Percentiles rank a stretch among this genome's conserved stretches.
phyloP scores from a whole-genome alignment of 1,140 invertebrate species.

The Drosophila lacertosa region DNA sequence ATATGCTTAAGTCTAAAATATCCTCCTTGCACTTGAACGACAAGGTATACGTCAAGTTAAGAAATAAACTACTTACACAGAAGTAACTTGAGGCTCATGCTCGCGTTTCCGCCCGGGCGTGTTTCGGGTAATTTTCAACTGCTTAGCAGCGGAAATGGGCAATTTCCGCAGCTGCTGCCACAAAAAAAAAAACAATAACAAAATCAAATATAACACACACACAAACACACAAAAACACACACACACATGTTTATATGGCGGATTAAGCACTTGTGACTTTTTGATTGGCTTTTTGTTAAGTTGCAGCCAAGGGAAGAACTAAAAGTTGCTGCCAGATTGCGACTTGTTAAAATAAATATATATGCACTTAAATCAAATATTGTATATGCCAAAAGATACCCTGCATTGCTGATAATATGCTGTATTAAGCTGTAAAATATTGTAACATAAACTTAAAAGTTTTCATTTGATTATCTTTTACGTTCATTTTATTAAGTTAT shows the following conservation, averaged over 20 bases:
- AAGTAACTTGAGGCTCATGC: constrained; percentile 52
- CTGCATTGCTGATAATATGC: too few relatives aligned
- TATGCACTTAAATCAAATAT: too few relatives aligned
- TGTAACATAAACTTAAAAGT: too few relatives aligned
- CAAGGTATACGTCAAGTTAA: background rate
- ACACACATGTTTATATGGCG: constrained; percentile 1
- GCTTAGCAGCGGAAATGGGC: constrained; percentile 61
- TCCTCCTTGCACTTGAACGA: background rate
- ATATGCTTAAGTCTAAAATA: background rate
- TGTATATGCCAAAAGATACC: too few relatives aligned
- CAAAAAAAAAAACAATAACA: constrained; percentile 11
- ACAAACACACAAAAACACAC: background rate
- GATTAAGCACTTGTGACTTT: constrained; percentile 15
- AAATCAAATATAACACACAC: constrained; percentile 12
- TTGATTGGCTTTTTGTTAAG: constrained; percentile 35
- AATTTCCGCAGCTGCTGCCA: constrained; percentile 57
- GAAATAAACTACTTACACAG: constrained; percentile 27
- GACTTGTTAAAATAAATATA: background rate
- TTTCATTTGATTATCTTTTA: too few relatives aligned
- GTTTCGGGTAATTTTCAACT: constrained; percentile 71
- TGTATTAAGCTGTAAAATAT: too few relatives aligned
- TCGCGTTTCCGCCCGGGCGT: constrained; percentile 54
- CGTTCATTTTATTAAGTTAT: too few relatives aligned
- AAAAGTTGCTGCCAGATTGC: constrained; percentile 4
- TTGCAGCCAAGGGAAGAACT: background rate